phyloP scores from a whole-genome alignment of 1,140 invertebrate genomes.

The Pseudomyrmex dendroicus region DNA sequence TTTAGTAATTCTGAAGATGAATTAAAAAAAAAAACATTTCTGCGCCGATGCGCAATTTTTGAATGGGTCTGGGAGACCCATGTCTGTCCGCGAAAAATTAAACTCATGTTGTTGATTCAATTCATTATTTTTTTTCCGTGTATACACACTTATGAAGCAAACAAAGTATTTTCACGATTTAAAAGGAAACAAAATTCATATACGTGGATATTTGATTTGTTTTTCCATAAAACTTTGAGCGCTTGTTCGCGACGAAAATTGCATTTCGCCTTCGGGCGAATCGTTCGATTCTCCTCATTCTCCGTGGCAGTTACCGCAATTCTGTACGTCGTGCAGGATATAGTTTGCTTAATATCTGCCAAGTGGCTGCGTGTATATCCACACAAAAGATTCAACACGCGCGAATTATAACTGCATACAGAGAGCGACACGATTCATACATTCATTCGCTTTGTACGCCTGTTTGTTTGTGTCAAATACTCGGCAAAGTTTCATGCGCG shows the following conservation, averaged over 20 bases:
- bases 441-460: constrained; percentile 21
- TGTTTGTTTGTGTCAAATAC: constrained; percentile 19
- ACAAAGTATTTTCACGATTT: background rate
- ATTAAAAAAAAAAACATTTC: no score
- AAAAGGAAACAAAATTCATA: background rate
- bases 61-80: no score
- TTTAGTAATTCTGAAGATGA: no score
- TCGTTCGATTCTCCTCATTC: background rate
- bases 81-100: no score
- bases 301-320: background rate
- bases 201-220: background rate
- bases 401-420: background rate
- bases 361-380: background rate
- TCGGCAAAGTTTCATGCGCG: background rate
- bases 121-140: no score
- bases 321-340: background rate
- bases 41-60: no score
- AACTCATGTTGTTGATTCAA: no score
- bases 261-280: background rate
- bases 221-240: background rate
- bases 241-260: background rate
- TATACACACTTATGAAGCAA: no score
- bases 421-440: background rate
- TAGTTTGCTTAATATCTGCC: constrained; percentile 11
- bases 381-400: constrained; percentile 14